These are phyloP conservation scores for Tryphoninae sp. DNA, from an alignment of 2,888 invertebrate species.

Conservation along the genomic window DNA sequence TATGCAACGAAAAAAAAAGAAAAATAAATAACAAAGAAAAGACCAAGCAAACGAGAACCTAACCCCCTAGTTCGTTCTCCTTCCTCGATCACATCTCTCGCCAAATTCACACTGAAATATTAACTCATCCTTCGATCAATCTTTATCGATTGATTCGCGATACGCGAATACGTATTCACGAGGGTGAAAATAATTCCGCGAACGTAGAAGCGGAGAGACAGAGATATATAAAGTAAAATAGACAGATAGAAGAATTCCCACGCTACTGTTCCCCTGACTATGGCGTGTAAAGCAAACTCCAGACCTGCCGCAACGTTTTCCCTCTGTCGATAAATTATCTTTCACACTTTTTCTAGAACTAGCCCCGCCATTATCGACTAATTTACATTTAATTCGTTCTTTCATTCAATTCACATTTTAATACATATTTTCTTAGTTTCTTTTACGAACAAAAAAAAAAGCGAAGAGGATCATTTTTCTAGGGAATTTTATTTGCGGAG, in stretches of 20 bases:
- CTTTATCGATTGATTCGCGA: slow-evolving; percentile 26
- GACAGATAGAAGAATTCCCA: slow-evolving; percentile 25
- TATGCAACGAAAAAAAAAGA: slow-evolving; percentile 20
- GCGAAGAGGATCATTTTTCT: background rate
- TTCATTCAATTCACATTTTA: background rate
- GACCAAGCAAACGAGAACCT: background rate
- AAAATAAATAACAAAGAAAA: slow-evolving; percentile 5
- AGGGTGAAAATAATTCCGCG: background rate
- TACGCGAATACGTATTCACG: background rate
- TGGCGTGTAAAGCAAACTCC: background rate
- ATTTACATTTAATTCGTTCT: background rate
- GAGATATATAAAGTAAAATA: slow-evolving; percentile 12
- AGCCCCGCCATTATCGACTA: background rate
- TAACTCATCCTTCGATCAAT: slow-evolving; percentile 21
- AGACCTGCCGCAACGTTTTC: slow-evolving; percentile 6
- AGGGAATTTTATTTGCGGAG: background rate
- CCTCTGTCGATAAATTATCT: background rate
- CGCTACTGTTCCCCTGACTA: slow-evolving; percentile 10
- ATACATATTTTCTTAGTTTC: background rate
- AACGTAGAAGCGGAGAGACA: background rate
- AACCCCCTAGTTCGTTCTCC: background rate
- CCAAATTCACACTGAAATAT: slow-evolving; percentile 18
- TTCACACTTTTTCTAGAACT: background rate
- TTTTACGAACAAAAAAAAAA: background rate
- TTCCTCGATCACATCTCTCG: background rate